Base-by-base conservation (phyloP, 2,113 vertebrate genomes). In the Corvus cornix region DNA sequence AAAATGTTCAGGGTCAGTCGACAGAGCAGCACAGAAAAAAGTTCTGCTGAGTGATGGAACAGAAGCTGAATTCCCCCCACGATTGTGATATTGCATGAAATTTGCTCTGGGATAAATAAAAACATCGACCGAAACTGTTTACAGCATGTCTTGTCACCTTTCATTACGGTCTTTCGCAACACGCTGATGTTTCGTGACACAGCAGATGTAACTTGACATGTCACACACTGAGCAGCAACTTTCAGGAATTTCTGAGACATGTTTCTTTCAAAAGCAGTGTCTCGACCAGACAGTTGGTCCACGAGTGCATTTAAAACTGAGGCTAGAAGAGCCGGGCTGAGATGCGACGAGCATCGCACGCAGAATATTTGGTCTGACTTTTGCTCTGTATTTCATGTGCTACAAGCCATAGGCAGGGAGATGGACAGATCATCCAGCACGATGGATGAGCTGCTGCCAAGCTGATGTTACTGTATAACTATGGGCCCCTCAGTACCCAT, bases 401-500 rank as follows among this genome's bases (percentile, higher is more conserved):
- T 95, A 86, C 60, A 64, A 92, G 86, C 60, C 76, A 94, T 5
- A 84, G 85, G 72, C 86, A 82, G 88, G 77, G 93, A 96, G 80
- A 96, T 46, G 90, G 93, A 93, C 95, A 95, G 95, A 95, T 93
- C 96, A 95, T 93, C 90, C 62, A 84, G 88, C 83, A 94, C 52
- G 80, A 94, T 96, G 92, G 72, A 96, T 95, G 88, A 93, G 90
- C 95, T 93, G 79, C 92, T 96, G 95, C 96, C 92, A 95, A 68
- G 83, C 76, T 28, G 33, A 94, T 92, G 96, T 91, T 94, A 86
- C 93, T 89, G 88, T 81, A 26, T 90, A 92, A 68, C 95, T 92
- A 93, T 79, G 66, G 93, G 92, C 95, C 93, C 86, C 95, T 96
- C 96, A 96, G 90, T 90, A 95, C 92, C 92, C 88, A 96, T 95